phyloP scores from a whole-genome alignment of 2,113 vertebrate species.

The Martes martes region DNA sequence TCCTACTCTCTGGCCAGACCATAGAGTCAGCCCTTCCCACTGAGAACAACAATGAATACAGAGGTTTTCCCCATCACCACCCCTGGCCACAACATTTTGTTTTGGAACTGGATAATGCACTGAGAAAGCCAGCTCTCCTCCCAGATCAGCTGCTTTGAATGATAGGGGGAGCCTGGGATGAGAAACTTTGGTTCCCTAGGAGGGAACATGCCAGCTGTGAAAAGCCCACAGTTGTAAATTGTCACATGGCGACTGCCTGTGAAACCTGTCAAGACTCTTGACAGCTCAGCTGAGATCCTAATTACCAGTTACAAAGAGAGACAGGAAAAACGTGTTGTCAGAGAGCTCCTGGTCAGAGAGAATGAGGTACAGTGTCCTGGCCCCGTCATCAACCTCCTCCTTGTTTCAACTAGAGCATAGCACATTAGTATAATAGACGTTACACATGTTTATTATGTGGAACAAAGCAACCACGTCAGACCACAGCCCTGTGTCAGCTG shows the following conservation, averaged over 20 bases:
- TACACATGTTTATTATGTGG: constrained; percentile 51
- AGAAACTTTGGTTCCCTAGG: constrained; percentile 46
- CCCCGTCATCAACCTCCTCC: constrained; percentile 55
- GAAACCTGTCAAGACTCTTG: constrained; percentile 72
- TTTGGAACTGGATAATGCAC: not conserved
- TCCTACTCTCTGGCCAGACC: not conserved
- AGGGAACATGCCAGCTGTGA: constrained; percentile 55
- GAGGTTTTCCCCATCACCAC: not conserved
- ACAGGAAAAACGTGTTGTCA: constrained; percentile 83
- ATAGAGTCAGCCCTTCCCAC: not conserved
- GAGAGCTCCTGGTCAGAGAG: constrained; percentile 73
- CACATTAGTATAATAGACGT: constrained; percentile 58
- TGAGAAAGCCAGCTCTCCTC: not conserved
- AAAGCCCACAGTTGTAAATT: constrained; percentile 68
- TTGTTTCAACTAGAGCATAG: constrained; percentile 75
- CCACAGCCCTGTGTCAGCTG: constrained; percentile 64
- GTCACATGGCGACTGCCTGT: constrained; percentile 70
- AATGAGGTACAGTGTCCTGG: constrained; percentile 47
- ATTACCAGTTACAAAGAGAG: constrained; percentile 78
- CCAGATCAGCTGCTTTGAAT: constrained; percentile 34
- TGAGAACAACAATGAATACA: not conserved
- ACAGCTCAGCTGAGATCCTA: constrained; percentile 75
- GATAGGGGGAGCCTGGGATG: not conserved
- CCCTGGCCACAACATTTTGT: not conserved
- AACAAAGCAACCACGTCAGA: constrained; percentile 67